Evolutionary conservation across 2,888 invertebrate genomes (phyloP), one percentile per base, ranked within the genome.

Genomic region (Drosophila glabriapex): DNA sequence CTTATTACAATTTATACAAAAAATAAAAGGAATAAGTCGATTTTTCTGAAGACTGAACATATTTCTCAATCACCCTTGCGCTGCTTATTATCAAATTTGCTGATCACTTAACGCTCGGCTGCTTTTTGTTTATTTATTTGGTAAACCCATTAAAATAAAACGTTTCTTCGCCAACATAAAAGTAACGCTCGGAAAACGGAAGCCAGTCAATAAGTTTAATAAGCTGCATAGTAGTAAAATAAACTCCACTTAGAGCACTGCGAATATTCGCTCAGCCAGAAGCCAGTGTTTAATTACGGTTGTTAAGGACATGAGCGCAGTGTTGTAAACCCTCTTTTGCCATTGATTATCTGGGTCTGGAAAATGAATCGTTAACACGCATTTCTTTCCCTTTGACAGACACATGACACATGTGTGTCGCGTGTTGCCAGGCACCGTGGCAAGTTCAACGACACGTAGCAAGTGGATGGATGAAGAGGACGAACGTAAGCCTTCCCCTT

Each of bases 401-500:
- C 37, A 39, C 73, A 74, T 77, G 82, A 28, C 55, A 55, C 73
- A 74, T 79, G 82, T 76, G 69, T 76, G 64, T 56, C 66, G 64
- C 59, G 66, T 65, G 82, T 80, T 72, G 75, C 75, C 65, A 68
- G 59, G 73, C 69, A 49, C 39, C 63, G 43, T 19, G 41, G 31
- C 73, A 75, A 77, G 82, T 82, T 82, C 82, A 82, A 82, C 59
- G 79, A 82, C 81, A 73, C 70, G 64, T 16, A 61, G 31, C 63
- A 62, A 63, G 59, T 67, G 63, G 37, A 58, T 41, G 41, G 33
- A 28, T 35, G n/a, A 33, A 46, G 59, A 46, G 59, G 50, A 41
- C 54, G 35, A 60, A 3, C 22, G 16, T 25, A 46, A 46, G 7
- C 33, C 33, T 35, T 33, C 12, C 12, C 19, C 41, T n/a, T 4